phyloP scores from a whole-genome alignment of 2,888 invertebrate genomes.

The Drosophila robusta region DNA sequence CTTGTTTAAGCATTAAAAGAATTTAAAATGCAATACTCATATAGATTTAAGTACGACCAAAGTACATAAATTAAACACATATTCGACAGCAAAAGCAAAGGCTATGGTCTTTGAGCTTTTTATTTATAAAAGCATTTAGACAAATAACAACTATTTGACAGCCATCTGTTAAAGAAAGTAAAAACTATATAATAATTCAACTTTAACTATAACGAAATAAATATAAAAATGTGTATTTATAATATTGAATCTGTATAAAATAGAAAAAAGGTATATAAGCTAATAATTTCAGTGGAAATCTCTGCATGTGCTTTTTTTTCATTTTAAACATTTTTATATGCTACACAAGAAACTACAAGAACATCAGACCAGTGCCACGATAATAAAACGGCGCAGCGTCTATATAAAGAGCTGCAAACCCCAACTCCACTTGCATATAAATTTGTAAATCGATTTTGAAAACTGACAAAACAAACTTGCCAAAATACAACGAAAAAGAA shows the following conservation, averaged over 20 bases:
- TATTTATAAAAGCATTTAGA: too few species aligned
- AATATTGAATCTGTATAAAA: neutral
- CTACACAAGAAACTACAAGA: constrained; percentile 14
- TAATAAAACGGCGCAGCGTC: constrained; percentile 17
- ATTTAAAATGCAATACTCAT: too few species aligned
- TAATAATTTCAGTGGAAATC: neutral
- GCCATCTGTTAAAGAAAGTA: too few species aligned
- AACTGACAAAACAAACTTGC: constrained; percentile 72
- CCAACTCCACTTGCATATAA: constrained; percentile 48
- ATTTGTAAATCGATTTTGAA: constrained; percentile 70
- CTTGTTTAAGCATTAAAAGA: too few species aligned
- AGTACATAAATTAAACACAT: too few species aligned
- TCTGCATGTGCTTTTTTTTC: neutral
- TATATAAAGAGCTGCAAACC: constrained; percentile 13
- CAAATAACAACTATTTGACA: too few species aligned
- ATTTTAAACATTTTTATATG: constrained; percentile 27
- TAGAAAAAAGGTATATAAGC: too few species aligned
- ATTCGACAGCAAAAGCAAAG: too few species aligned
- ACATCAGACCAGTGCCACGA: neutral
- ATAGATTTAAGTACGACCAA: too few species aligned
- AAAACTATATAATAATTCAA: too few species aligned
- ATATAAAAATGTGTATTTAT: neutral
- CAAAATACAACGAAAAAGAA: constrained; percentile 37
- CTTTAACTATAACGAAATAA: too few species aligned
- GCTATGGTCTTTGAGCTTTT: too few species aligned